Base-by-base conservation (phyloP, 2,888 invertebrate genomes). In the Drymonia ruficornis region DNA sequence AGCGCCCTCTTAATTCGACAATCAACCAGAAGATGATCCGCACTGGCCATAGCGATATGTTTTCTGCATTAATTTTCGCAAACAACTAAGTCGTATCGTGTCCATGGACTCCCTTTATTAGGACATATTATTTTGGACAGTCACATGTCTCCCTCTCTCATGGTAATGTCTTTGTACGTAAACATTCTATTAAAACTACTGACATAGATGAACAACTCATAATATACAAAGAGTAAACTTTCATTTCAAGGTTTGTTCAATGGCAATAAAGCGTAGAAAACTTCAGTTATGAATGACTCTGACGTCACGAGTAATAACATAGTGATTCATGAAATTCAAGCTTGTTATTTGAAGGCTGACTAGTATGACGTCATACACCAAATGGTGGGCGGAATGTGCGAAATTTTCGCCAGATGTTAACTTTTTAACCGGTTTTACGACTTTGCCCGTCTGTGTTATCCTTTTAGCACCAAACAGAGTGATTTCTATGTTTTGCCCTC, bases 201-300 rank as follows among this genome's bases (percentile, higher is more conserved):
- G 1, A 34, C 43, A 54, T 18, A 55, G 16, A 29, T 2, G 15
- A 46, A 46, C 29, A 46, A 29, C 46, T n/a, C 15, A 46, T 29
- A 29, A 29, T 28, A 46, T n/a, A n/a, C 18, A 2, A 29, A 46
- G 16, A 8, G 29, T 16, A 28, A 65, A 58, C 46, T 23, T 23
- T 23, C 4, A 59, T 34, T 50, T 60, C 69, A 60, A 72, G 59
- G 57, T 50, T 53, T 40, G 8, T 16, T 15, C 36, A 47, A 52
- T 15, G 19, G 19, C 28, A 29, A 44, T 52, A 64, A 60, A 64
- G 63, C 65, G 49, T 40, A 53, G 38, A 18, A 34, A 49, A 44
- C 38, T 52, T 67, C 38, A 13, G n/a, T 7, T 45, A 48, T 29
- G 9, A 44, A 50, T 48, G 36, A 48, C 56, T 44, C 36, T 43